phyloP scores from a whole-genome alignment of 2,888 invertebrate species.

The Onchidella celtica region DNA sequence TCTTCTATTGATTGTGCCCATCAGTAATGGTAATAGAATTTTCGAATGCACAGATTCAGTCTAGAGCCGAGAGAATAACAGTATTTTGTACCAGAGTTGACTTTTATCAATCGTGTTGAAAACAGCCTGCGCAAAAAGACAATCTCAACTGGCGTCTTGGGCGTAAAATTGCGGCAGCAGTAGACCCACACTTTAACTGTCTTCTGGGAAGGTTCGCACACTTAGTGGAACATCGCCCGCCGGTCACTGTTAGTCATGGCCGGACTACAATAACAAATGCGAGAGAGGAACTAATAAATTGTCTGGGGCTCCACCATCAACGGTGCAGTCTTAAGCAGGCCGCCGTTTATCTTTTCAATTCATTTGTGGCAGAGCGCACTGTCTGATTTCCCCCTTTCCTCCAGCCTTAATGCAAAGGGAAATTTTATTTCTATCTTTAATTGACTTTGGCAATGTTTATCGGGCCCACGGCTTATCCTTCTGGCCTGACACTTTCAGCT shows the following conservation, averaged over 20 bases:
- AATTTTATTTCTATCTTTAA: not conserved
- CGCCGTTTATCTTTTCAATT: not conserved
- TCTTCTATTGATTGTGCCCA: no score
- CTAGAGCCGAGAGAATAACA: no score
- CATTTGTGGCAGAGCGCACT: not conserved
- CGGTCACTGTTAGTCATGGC: not conserved
- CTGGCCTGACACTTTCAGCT: not conserved
- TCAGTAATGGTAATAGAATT: no score
- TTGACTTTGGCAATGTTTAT: not conserved
- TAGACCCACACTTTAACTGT: no score
- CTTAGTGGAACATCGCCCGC: not conserved
- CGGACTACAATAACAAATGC: not conserved
- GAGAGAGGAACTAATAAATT: not conserved
- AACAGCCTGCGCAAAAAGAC: no score
- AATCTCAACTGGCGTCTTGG: no score
- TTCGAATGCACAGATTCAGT: no score
- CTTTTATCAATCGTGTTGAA: no score
- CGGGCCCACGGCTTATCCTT: not conserved
- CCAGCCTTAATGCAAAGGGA: not conserved
- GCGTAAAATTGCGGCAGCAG: no score
- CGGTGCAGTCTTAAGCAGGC: not conserved
- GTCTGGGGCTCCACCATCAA: not conserved
- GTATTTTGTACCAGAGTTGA: no score
- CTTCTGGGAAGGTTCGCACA: not conserved
- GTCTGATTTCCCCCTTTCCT: constrained; percentile 2